Conservation (phyloP, 2,888 invertebrate genomes). For the Diarsia brunnea region DNA sequence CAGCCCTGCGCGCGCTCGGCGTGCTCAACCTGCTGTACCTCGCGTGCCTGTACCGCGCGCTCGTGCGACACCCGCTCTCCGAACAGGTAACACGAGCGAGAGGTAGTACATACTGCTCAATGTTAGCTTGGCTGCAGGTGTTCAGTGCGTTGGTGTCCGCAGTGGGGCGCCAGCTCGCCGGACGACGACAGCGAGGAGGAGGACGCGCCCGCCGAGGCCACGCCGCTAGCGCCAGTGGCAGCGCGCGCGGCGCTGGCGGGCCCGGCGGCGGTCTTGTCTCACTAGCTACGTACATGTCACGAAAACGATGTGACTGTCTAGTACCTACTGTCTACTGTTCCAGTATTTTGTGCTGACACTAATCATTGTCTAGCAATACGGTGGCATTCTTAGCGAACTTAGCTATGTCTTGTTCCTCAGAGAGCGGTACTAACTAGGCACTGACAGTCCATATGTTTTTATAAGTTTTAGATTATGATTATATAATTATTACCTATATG, state of each 20-base stretch:
- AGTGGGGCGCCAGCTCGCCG: conserved; percentile 80
- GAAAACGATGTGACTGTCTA: too few relatives aligned
- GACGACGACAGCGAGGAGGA: conserved; percentile 64
- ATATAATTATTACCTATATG: too few relatives aligned
- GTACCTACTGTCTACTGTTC: too few relatives aligned
- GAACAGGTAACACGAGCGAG: conserved; percentile 72
- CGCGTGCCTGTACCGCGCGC: conserved; percentile 77
- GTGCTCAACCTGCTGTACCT: conserved; percentile 84
- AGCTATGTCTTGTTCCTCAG: too few relatives aligned
- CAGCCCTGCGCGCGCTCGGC: conserved; percentile 80
- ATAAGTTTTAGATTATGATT: too few relatives aligned
- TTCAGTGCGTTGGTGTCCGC: conserved; percentile 18
- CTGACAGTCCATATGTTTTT: neutral
- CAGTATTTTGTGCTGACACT: too few relatives aligned
- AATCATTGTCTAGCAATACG: too few relatives aligned
- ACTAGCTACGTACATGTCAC: neutral
- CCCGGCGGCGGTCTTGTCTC: neutral
- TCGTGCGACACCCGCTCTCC: conserved; percentile 77
- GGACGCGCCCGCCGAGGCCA: neutral
- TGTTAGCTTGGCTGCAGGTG: too few relatives aligned
- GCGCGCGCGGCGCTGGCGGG: neutral
- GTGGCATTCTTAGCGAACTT: too few relatives aligned
- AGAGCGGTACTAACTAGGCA: too few relatives aligned
- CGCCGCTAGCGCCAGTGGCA: neutral
- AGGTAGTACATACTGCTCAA: too few relatives aligned